Percentiles rank a stretch among this genome's conserved stretches.
phyloP scores from a whole-genome alignment of 2,113 vertebrate genomes.

The Aviceda subcristata region DNA sequence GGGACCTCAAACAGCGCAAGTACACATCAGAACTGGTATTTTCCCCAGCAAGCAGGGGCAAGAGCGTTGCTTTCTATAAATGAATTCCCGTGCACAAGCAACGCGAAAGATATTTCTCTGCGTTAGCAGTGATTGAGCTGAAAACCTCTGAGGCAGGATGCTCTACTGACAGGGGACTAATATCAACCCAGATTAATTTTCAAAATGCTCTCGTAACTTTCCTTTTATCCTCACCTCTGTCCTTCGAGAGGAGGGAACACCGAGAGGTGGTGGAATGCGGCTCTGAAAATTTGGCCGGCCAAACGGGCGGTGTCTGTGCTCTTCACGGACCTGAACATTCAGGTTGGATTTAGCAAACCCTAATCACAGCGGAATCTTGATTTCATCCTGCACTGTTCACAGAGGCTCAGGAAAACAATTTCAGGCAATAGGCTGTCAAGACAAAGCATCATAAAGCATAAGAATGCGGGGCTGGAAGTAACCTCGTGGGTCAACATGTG shows the following conservation, averaged over 20 bases:
- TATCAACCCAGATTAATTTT: background rate
- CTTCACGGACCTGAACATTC: background rate
- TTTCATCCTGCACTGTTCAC: background rate
- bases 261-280: background rate
- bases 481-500: background rate
- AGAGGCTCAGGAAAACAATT: background rate
- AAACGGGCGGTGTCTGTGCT: fast-evolving
- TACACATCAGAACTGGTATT: background rate
- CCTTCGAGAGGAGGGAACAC: background rate
- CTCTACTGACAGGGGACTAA: background rate
- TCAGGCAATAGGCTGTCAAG: background rate
- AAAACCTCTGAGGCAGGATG: background rate
- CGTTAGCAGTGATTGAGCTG: background rate
- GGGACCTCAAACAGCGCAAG: background rate
- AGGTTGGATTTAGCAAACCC: background rate
- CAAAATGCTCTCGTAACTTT: background rate
- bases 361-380: background rate
- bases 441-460: background rate
- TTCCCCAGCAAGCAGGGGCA: background rate
- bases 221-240: background rate
- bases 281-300: background rate
- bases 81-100: background rate
- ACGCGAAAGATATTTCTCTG: background rate
- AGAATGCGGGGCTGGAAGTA: background rate
- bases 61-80: fast-evolving